These are phyloP conservation scores for Anorthoa munda DNA, from an alignment of 2,888 invertebrate species.

Conservation along the genomic window DNA sequence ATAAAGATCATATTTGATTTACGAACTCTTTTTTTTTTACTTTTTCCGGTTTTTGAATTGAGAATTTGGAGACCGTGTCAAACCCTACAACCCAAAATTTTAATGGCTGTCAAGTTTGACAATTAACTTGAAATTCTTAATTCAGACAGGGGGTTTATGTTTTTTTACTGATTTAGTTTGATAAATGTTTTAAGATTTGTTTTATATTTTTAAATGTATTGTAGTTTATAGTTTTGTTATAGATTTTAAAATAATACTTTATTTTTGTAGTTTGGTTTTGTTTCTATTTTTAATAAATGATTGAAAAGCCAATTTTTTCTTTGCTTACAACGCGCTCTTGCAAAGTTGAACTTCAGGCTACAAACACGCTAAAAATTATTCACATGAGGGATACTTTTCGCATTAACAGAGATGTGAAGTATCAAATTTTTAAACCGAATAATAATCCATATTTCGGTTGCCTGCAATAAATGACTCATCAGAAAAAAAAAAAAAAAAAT, in stretches of 20 bases:
- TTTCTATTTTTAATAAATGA: neutral
- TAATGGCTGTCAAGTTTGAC: neutral
- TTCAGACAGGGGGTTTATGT: neutral
- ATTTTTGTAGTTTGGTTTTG: conserved; percentile 1
- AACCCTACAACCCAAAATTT: too few species aligned
- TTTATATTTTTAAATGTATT: conserved; percentile 4
- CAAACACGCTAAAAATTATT: too few species aligned
- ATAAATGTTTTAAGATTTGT: neutral
- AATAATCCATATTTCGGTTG: too few species aligned
- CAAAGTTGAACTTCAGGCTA: too few species aligned
- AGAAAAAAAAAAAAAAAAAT: too few species aligned
- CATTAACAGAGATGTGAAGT: too few species aligned
- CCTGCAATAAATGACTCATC: too few species aligned
- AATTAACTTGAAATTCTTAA: neutral
- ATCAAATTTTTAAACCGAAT: too few species aligned
- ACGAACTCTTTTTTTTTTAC: conserved; percentile 3
- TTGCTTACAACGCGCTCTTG: neutral
- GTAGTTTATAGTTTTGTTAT: neutral
- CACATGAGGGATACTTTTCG: too few species aligned
- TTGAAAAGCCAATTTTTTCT: neutral
- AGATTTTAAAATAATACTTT: neutral
- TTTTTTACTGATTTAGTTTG: neutral
- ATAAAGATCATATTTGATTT: conserved; percentile 72
- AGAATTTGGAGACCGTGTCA: neutral
- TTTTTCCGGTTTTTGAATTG: neutral